These are phyloP conservation scores for Drosophila flavopinicola DNA, from an alignment of 2,888 invertebrate genomes.

Conservation along the genomic window DNA sequence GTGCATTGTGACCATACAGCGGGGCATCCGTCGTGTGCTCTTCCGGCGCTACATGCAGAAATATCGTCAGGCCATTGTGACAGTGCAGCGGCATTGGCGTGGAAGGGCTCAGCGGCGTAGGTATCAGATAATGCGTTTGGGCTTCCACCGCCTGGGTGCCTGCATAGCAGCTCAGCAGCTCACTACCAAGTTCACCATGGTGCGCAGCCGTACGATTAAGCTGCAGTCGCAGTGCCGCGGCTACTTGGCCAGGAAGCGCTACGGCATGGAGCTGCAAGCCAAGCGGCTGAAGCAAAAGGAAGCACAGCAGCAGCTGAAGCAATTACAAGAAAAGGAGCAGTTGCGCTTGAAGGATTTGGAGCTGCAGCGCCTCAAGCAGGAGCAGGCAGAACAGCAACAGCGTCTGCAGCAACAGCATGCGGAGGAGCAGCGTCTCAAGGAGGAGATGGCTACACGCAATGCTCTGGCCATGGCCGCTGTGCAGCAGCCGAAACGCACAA, in stretches of 20 bases:
- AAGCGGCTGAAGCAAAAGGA: conserved; percentile 65
- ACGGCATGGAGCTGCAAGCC: conserved; percentile 73
- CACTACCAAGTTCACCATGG: conserved; percentile 89
- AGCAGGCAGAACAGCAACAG: conserved; percentile 20
- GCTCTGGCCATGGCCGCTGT: conserved; percentile 89
- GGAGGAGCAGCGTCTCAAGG: conserved; percentile 85
- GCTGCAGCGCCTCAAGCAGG: conserved; percentile 16
- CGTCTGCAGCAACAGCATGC: conserved; percentile 84
- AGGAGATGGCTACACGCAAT: conserved; percentile 87
- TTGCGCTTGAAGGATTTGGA: conserved; percentile 85
- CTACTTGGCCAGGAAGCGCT: conserved; percentile 86
- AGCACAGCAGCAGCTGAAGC: conserved; percentile 82
- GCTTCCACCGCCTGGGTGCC: conserved; percentile 94
- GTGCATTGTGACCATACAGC: conserved; percentile 93
- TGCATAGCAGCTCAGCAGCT: conserved; percentile 90
- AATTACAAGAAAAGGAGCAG: conserved; percentile 84
- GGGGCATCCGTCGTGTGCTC: conserved; percentile 91
- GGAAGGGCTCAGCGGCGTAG: conserved; percentile 89
- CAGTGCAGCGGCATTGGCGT: conserved; percentile 93
- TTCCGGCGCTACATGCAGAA: conserved; percentile 88
- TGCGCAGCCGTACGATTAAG: conserved; percentile 87
- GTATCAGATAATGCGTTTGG: conserved; percentile 89
- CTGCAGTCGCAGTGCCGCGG: conserved; percentile 92
- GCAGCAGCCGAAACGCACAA: conserved; percentile 89
- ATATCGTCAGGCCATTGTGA: conserved; percentile 90